A percentile compares a stretch with the other conserved stretches of the same genome.
Evolutionary conservation across 1,140 invertebrate species (phyloP).

Genomic region (Cheumatopsyche charites): DNA sequence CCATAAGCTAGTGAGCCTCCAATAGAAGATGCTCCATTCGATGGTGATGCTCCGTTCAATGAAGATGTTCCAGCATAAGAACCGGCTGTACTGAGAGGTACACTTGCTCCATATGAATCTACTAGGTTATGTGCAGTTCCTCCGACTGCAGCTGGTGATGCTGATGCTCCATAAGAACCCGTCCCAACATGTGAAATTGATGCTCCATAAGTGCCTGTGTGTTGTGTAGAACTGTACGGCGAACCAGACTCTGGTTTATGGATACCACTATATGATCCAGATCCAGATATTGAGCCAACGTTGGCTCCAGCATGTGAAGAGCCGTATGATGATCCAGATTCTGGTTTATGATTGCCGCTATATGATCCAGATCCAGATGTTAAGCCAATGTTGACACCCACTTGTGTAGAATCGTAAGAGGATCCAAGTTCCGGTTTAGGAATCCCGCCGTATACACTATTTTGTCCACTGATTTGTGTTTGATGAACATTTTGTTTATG

Average conservation of each 20-base stretch:
- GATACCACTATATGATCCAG: constrained; percentile 1
- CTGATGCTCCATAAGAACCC: neutral
- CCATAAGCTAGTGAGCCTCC: neutral
- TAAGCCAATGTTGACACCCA: neutral
- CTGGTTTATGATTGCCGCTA: neutral
- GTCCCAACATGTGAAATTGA: neutral
- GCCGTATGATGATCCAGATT: neutral
- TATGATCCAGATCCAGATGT: neutral
- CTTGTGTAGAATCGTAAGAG: neutral
- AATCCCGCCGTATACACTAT: neutral
- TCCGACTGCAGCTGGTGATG: neutral
- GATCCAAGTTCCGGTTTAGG: neutral
- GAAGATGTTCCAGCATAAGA: neutral
- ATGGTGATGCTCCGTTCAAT: constrained; percentile 7
- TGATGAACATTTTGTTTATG: too few species aligned
- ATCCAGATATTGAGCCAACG: neutral
- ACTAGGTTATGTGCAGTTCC: neutral
- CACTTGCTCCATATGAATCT: neutral
- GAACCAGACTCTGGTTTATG: neutral
- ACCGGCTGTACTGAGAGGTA: neutral
- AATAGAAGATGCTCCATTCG: neutral
- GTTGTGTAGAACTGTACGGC: neutral
- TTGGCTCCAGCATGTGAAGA: neutral
- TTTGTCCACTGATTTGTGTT: constrained; percentile 1
- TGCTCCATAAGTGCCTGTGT: constrained; percentile 10